Evolutionary conservation across 1,140 invertebrate genomes (phyloP), one percentile per base, ranked within the genome.

Genomic region (Venustaconcha ellipsiformis): DNA sequence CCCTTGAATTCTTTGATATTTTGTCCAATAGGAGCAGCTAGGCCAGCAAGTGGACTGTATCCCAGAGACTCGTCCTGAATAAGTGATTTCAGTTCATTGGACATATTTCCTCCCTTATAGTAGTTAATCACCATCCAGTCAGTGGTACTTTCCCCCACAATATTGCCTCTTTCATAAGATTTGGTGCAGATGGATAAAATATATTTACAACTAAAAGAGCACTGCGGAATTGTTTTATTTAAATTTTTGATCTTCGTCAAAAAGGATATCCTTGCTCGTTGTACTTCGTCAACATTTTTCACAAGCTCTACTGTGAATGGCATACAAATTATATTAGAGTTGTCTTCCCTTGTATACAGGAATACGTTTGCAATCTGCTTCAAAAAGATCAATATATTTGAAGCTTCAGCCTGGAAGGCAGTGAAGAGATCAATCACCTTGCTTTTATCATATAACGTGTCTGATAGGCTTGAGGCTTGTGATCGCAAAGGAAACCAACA

Each of bases 21-120:
- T 48, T 59, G 20, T 20, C 62, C 15, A 17, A 76, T 20, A 20
- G 79, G 81, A 18, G 83, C 67, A 59, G 86, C 86, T 57, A 83
- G 78, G 14, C 83, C 83, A 55, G 86, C 86, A 74, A 81, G 85
- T n/a, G 87, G 86, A 74, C 80, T 79, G 56, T 83, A 82, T 14
- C 75, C 72, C 57, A 83, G 55, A 8, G 55, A 66, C 62, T 72
- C 57, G n/a, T 83, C 78, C n/a, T 74, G 17, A 15, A 78, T 78
- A 20, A 84, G 70, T 18, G 30, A 56, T 57, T 69, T 68, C n/a
- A 84, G 59, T 23, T 77, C 57, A 18, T 58, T 2, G 3, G 80
- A 79, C 23, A 81, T 66, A 17, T 57, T 74, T 14, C 74, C 48
- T 18, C 72, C 75, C 59, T 75, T 57, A 17, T 75, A 70, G 55